These are phyloP conservation scores for Sebastes trivittatus DNA, from an alignment of 2,797 vertebrate species.

Conservation along the genomic window DNA sequence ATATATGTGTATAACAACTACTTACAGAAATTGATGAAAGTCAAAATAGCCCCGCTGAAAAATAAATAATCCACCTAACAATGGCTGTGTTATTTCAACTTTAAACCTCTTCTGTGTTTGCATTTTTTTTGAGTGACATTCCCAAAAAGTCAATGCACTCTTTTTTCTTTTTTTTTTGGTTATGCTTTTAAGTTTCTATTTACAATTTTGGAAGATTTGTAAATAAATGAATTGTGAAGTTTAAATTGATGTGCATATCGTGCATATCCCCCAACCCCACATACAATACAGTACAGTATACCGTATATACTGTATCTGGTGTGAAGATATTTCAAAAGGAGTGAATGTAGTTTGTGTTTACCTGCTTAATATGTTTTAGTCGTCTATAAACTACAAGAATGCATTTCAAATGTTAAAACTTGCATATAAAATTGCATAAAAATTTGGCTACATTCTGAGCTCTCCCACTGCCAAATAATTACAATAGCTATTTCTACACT, in stretches of 20 bases:
- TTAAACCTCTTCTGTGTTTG: neutral
- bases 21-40: constrained; percentile 79
- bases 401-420: neutral
- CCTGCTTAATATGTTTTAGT: neutral
- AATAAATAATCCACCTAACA: constrained; percentile 60
- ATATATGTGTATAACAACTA: constrained; percentile 63
- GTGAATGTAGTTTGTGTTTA: neutral
- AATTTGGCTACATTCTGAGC: neutral
- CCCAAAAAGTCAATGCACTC: neutral
- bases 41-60: constrained; percentile 68
- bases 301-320: neutral
- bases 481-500: neutral
- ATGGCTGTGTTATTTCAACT: constrained; percentile 40
- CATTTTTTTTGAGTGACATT: neutral
- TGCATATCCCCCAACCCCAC: too few relatives aligned
- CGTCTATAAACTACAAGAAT: neutral
- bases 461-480: neutral
- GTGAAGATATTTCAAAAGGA: neutral
- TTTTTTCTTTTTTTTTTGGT: neutral
- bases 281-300: neutral
- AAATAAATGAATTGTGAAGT: neutral
- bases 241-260: neutral
- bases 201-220: neutral
- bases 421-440: neutral
- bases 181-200: neutral